phyloP scores from a whole-genome alignment of 2,113 vertebrate species.

The Delphinus delphis region DNA sequence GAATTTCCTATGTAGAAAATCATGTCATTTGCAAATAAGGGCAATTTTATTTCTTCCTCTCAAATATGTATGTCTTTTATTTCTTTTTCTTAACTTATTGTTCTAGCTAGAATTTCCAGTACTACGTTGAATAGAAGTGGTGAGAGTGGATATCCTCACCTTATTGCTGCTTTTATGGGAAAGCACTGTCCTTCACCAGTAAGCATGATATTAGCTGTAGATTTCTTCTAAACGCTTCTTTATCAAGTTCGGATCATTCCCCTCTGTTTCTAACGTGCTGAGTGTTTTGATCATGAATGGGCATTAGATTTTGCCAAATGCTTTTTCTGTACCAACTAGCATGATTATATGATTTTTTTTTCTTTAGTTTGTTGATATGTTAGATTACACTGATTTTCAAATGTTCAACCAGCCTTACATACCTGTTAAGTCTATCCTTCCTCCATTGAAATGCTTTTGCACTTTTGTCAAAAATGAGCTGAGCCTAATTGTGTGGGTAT shows the following conservation, averaged over 20 bases:
- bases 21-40: not conserved
- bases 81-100: not conserved
- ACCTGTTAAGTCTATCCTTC: not conserved
- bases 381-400: constrained; percentile 24
- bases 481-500: no score
- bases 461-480: no score
- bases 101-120: not conserved
- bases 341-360: not conserved
- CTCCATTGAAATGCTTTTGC: no score
- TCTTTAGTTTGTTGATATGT: not conserved
- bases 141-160: not conserved
- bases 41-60: constrained; percentile 15
- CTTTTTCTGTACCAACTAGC: not conserved
- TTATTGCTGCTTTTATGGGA: not conserved
- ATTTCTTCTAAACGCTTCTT: constrained; percentile 3
- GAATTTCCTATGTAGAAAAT: constrained; percentile 13
- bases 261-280: not conserved
- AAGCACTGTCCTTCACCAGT: not conserved
- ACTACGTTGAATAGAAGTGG: not conserved
- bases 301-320: not conserved
- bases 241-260: not conserved
- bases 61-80: not conserved
- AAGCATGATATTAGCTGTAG: not conserved
- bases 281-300: not conserved
- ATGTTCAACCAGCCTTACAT: not conserved